Evolutionary conservation across 2,797 vertebrate species (phyloP).

Genomic region (Karalla daura): DNA sequence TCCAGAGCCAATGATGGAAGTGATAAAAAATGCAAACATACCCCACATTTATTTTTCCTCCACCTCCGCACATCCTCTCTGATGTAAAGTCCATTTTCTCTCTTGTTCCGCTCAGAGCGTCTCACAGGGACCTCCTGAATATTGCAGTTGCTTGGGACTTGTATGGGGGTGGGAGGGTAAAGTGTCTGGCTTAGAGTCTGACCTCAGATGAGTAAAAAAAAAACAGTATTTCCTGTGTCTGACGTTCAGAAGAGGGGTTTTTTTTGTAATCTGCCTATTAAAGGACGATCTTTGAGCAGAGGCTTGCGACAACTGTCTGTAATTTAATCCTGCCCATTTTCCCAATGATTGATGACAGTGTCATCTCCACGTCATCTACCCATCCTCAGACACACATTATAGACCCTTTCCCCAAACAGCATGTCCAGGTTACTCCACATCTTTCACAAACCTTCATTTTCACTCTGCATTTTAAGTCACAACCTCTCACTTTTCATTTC

Average conservation of each 20-base stretch:
- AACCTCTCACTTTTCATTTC: not conserved
- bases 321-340: not conserved
- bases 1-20: slow-evolving; percentile 19
- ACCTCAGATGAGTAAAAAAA: slow-evolving; percentile 7
- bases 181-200: not conserved
- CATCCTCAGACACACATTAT: not conserved
- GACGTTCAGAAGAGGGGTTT: not conserved
- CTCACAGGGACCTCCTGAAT: slow-evolving; percentile 52
- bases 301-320: not conserved
- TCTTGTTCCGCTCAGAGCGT: slow-evolving; percentile 21
- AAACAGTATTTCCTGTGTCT: not conserved
- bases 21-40: slow-evolving; percentile 35
- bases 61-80: slow-evolving; percentile 16
- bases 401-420: not conserved
- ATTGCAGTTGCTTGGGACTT: slow-evolving; percentile 44
- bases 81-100: slow-evolving; percentile 33
- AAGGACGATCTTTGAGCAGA: not conserved
- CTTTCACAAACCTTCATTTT: not conserved
- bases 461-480: not conserved
- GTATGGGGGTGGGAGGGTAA: not conserved
- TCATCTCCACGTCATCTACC: not conserved
- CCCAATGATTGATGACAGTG: not conserved
- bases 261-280: not conserved
- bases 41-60: slow-evolving; percentile 31
- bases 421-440: not conserved